Conservation (phyloP, 2,888 invertebrate genomes). For the Trichogramma evanescens region DNA sequence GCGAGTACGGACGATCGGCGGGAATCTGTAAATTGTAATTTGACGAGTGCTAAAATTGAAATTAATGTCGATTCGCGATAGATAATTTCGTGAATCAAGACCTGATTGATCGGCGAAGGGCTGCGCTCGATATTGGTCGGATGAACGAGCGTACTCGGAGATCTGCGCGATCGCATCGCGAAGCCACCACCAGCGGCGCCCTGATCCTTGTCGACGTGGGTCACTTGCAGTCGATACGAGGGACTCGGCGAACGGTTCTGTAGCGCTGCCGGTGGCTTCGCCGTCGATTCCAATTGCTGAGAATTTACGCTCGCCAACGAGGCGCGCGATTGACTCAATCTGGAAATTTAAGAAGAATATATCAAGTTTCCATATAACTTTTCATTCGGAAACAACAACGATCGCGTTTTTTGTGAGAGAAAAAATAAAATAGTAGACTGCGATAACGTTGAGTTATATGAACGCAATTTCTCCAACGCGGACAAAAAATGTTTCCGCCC, state of each 20-base stretch:
- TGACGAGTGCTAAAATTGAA: background rate
- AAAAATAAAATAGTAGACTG: no score
- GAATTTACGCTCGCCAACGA: constrained; percentile 27
- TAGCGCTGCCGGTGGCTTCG: constrained; percentile 20
- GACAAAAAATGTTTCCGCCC: constrained; percentile 65
- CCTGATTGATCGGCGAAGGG: constrained; percentile 24
- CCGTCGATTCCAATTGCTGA: constrained; percentile 19
- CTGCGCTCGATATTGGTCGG: constrained; percentile 20
- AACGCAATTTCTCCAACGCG: no score
- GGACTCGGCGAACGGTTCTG: constrained; percentile 44
- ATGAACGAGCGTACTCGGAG: constrained; percentile 25
- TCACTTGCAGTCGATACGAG: constrained; percentile 43
- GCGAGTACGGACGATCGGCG: constrained; percentile 35
- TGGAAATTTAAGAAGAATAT: constrained; percentile 27
- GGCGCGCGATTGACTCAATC: constrained; percentile 25
- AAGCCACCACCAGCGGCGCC: constrained; percentile 29
- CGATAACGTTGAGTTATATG: no score
- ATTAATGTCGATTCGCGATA: background rate
- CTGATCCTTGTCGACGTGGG: constrained; percentile 42
- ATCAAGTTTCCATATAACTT: no score
- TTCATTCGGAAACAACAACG: no score
- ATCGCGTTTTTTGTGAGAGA: no score
- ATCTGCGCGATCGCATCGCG: constrained; percentile 27
- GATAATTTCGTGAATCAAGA: background rate
- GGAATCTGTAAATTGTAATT: constrained; percentile 13